A percentile compares a stretch with the other conserved stretches of the same genome.
phyloP scores from a whole-genome alignment of 2,797 vertebrate genomes.

The Hybognathus amarus region DNA sequence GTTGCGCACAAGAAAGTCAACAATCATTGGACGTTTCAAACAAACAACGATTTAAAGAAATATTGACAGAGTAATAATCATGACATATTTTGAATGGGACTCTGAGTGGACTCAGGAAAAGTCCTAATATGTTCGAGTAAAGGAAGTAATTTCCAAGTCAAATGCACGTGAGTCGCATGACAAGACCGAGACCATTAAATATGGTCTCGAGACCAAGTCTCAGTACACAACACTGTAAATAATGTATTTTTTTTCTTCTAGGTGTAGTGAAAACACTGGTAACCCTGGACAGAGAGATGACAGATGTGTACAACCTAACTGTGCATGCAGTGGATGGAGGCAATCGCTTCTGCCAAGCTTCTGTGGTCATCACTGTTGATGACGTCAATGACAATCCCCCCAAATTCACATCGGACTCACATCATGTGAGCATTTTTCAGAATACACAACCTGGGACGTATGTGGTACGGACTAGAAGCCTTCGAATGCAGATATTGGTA shows the following conservation, averaged over 20 bases:
- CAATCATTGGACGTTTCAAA: too few relatives aligned
- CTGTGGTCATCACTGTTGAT: conserved; percentile 76
- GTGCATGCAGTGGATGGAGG: conserved; percentile 80
- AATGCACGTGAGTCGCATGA: too few relatives aligned
- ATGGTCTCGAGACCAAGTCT: too few relatives aligned
- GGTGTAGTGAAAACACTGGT: conserved; percentile 81
- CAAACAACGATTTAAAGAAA: too few relatives aligned
- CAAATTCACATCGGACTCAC: conserved; percentile 78
- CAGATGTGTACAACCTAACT: conserved; percentile 75
- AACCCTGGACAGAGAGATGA: conserved; percentile 80
- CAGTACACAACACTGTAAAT: too few relatives aligned
- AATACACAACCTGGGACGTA: conserved; percentile 82
- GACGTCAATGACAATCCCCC: conserved; percentile 86
- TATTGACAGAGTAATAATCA: too few relatives aligned
- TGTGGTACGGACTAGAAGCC: conserved; percentile 81
- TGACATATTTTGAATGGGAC: too few relatives aligned
- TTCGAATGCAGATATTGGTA: conserved; percentile 81
- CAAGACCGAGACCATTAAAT: too few relatives aligned
- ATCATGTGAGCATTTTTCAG: conserved; percentile 81
- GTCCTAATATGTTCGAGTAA: too few relatives aligned
- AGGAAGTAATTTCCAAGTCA: too few relatives aligned
- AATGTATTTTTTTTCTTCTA: conserved; percentile 57
- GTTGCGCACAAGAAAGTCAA: too few relatives aligned
- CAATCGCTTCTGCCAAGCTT: conserved; percentile 77
- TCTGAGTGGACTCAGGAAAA: too few relatives aligned